Evolutionary conservation across 1,140 invertebrate genomes (phyloP).

Genomic region (Colletes gigas): DNA sequence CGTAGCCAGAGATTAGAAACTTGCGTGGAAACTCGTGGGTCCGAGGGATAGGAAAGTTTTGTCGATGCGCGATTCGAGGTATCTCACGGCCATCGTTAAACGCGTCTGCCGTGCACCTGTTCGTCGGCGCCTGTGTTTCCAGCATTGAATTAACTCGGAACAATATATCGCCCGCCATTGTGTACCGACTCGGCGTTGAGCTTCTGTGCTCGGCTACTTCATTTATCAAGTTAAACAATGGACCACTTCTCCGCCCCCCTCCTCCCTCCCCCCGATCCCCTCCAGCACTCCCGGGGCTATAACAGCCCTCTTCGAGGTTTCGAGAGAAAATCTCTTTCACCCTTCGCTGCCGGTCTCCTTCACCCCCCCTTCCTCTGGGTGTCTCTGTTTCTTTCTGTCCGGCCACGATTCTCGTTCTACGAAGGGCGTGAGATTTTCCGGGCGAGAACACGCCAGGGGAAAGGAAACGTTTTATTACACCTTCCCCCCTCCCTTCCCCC

Average conservation of each 20-base stretch:
- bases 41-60: neutral
- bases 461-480: constrained; percentile 27
- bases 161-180: constrained; percentile 71
- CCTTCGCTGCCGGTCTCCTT: neutral
- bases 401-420: neutral
- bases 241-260: constrained; percentile 26
- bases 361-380: neutral
- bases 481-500: no score
- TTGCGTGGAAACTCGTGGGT: neutral
- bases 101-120: constrained; percentile 34
- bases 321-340: constrained; percentile 23
- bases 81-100: neutral
- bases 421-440: constrained; percentile 22
- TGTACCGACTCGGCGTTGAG: constrained; percentile 63
- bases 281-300: neutral
- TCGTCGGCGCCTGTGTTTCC: constrained; percentile 40
- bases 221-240: constrained; percentile 79
- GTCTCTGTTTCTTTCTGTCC: constrained; percentile 4
- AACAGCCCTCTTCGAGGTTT: constrained; percentile 27
- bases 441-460: neutral
- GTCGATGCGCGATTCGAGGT: neutral
- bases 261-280: no score
- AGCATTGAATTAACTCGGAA: constrained; percentile 68
- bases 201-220: constrained; percentile 68
- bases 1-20: neutral